Evolutionary conservation across 2,113 vertebrate genomes (phyloP).

Genomic region (Larimichthys crocea): DNA sequence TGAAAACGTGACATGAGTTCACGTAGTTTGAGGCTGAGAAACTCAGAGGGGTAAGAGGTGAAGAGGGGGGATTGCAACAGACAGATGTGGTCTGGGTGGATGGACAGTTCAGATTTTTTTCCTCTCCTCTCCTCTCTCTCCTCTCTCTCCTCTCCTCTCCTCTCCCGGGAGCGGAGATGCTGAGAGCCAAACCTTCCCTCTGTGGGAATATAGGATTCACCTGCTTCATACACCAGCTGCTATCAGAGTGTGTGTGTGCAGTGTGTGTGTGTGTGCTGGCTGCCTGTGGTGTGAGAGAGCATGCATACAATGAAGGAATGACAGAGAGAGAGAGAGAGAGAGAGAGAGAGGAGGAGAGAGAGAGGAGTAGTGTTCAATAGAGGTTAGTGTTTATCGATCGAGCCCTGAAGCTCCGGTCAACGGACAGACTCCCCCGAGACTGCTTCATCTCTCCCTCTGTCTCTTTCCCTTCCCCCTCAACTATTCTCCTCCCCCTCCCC

Average conservation of each 20-base stretch:
- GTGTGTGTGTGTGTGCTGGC: slow-evolving; percentile 16
- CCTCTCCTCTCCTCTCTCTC: background rate
- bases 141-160: slow-evolving; percentile 22
- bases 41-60: slow-evolving; percentile 51
- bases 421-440: slow-evolving; percentile 83
- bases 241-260: slow-evolving; percentile 57
- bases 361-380: slow-evolving; percentile 83
- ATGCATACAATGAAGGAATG: slow-evolving; percentile 70
- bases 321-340: slow-evolving; percentile 61
- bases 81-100: slow-evolving; percentile 6
- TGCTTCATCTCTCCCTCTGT: slow-evolving; percentile 74
- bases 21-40: slow-evolving; percentile 54
- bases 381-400: slow-evolving; percentile 88
- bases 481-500: slow-evolving; percentile 37
- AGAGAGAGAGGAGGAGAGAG: slow-evolving; percentile 56
- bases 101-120: background rate
- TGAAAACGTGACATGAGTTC: slow-evolving; percentile 71
- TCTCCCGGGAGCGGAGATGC: slow-evolving; percentile 62
- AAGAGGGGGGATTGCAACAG: slow-evolving; percentile 16
- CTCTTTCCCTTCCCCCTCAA: slow-evolving; percentile 56
- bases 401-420: slow-evolving; percentile 84
- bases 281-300: slow-evolving; percentile 69
- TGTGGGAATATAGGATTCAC: slow-evolving; percentile 81
- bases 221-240: slow-evolving; percentile 81
- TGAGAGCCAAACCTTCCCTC: slow-evolving; percentile 71